Evolutionary conservation across 1,140 invertebrate genomes (phyloP).

Genomic region (Drosophila yakuba): DNA sequence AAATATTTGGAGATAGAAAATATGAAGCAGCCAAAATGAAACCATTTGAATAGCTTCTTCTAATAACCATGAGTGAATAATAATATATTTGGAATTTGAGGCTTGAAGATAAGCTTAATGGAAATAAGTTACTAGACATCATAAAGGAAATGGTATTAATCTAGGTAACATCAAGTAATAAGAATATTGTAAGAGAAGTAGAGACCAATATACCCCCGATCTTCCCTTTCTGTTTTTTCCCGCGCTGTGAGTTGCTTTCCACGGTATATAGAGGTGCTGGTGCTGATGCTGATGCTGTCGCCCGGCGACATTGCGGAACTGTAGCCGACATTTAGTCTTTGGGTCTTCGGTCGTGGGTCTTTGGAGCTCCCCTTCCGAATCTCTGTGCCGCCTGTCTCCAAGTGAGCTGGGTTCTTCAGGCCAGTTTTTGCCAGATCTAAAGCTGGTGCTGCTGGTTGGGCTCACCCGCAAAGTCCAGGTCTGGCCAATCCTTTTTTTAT

Average conservation of each 20-base stretch:
- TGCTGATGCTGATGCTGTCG: constrained; percentile 64
- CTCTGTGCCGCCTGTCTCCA: not conserved
- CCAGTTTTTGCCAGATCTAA: constrained; percentile 37
- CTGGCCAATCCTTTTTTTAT: constrained; percentile 50
- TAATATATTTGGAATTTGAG: too few relatives aligned
- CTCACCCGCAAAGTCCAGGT: constrained; percentile 29
- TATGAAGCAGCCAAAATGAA: too few relatives aligned
- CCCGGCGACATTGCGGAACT: constrained; percentile 80
- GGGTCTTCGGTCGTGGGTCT: constrained; percentile 54
- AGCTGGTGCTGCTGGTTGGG: constrained; percentile 17
- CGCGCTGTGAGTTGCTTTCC: constrained; percentile 32
- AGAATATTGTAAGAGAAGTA: constrained; percentile 39
- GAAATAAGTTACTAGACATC: too few relatives aligned
- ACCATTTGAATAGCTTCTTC: too few relatives aligned
- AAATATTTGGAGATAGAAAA: too few relatives aligned
- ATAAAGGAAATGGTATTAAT: too few relatives aligned
- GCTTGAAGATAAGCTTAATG: too few relatives aligned
- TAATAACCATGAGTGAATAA: too few relatives aligned
- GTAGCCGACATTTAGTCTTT: constrained; percentile 69
- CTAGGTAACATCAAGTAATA: constrained; percentile 1
- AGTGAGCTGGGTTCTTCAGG: constrained; percentile 38
- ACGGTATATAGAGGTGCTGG: constrained; percentile 31
- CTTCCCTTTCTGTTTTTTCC: constrained; percentile 84
- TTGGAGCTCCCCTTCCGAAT: constrained; percentile 6
- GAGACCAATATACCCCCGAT: constrained; percentile 23